Percentiles rank a stretch among this genome's conserved stretches.
Evolutionary conservation across 2,113 vertebrate species (phyloP).

Genomic region (Nannobrachium achirus): DNA sequence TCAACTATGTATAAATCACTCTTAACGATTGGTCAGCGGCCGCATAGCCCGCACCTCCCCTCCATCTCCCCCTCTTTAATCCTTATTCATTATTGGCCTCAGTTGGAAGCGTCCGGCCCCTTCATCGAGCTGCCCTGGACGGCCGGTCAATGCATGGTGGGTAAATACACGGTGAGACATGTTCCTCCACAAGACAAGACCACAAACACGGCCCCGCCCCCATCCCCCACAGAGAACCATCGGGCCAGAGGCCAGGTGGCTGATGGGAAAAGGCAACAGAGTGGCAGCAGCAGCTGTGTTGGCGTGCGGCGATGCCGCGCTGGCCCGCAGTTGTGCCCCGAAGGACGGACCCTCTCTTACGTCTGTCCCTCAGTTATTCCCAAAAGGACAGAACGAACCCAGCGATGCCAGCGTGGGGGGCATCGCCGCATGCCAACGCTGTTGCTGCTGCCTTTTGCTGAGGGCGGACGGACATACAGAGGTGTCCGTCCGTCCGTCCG

Average conservation of each 20-base stretch:
- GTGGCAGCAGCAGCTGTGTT: no score
- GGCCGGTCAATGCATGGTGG: slow-evolving; percentile 36
- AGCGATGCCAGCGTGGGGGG: no score
- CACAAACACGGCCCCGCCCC: slow-evolving; percentile 32
- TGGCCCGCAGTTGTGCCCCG: slow-evolving; percentile 27
- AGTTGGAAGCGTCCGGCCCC: slow-evolving; percentile 53
- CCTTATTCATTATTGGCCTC: slow-evolving; percentile 67
- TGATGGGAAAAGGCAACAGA: slow-evolving; percentile 35
- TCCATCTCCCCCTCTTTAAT: slow-evolving; percentile 64
- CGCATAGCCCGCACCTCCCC: no score
- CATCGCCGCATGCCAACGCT: not conserved
- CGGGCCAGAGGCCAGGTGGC: slow-evolving; percentile 48
- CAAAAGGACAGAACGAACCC: no score
- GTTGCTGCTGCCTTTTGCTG: no score
- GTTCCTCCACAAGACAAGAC: slow-evolving; percentile 49
- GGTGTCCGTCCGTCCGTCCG: not conserved
- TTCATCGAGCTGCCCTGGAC: slow-evolving; percentile 38
- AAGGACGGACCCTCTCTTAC: slow-evolving; percentile 44
- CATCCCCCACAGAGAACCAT: no score
- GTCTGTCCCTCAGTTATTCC: no score
- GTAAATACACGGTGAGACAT: slow-evolving; percentile 66
- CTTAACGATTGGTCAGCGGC: slow-evolving; percentile 56
- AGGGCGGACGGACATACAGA: not conserved
- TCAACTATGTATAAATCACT: slow-evolving; percentile 10
- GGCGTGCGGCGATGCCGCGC: slow-evolving; percentile 22